Evolutionary conservation across 2,888 invertebrate species (phyloP).

Genomic region (Philereme transversata): DNA sequence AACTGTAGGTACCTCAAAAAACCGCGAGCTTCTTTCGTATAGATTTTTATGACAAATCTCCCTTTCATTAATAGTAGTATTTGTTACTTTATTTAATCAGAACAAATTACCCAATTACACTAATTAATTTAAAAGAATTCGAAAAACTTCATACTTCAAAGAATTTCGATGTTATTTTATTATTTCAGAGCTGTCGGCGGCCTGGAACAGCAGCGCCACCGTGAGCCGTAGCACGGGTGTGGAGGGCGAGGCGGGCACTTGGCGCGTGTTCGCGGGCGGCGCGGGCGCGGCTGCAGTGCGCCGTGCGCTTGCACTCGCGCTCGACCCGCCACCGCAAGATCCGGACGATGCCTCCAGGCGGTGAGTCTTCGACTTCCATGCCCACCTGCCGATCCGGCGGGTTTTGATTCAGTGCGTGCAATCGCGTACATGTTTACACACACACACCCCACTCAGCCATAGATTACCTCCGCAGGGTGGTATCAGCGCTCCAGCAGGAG

Average conservation of each 20-base stretch:
- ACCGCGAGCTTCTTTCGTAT: too few relatives aligned
- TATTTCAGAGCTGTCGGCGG: slow-evolving; percentile 25
- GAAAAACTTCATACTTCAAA: too few relatives aligned
- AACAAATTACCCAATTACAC: too few relatives aligned
- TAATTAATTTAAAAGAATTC: too few relatives aligned
- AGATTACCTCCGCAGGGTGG: slow-evolving; percentile 44
- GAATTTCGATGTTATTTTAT: background rate
- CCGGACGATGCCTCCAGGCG: slow-evolving; percentile 45
- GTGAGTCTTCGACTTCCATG: slow-evolving; percentile 32
- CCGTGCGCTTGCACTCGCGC: slow-evolving; percentile 48
- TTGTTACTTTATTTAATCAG: too few relatives aligned
- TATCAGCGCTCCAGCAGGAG: slow-evolving; percentile 52
- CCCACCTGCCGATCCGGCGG: background rate
- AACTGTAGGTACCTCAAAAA: too few relatives aligned
- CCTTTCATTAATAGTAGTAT: too few relatives aligned
- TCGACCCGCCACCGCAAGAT: slow-evolving; percentile 45
- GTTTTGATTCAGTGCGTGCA: too few relatives aligned
- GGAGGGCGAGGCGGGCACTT: slow-evolving; percentile 40
- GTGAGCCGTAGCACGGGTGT: slow-evolving; percentile 34
- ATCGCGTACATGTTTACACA: too few relatives aligned
- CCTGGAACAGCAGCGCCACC: slow-evolving; percentile 21
- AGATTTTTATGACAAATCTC: too few relatives aligned
- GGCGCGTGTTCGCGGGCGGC: slow-evolving; percentile 57
- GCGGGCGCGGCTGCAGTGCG: slow-evolving; percentile 45
- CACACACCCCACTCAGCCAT: background rate